phyloP scores from a whole-genome alignment of 1,140 invertebrate genomes.

The Euura lappo region DNA sequence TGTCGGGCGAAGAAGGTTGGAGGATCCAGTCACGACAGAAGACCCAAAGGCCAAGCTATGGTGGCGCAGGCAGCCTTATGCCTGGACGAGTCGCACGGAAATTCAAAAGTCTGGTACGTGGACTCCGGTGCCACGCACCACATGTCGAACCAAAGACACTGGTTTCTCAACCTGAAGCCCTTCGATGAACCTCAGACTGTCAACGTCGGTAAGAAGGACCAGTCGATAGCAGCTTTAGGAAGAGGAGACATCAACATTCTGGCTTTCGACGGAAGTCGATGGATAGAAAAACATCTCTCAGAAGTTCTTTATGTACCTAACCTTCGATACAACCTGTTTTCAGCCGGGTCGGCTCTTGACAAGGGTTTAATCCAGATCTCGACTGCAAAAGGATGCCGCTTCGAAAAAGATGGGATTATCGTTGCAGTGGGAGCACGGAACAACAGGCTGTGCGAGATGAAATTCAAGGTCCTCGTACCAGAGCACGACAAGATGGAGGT shows the following conservation, averaged over 20 bases:
- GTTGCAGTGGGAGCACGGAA: conserved; percentile 24
- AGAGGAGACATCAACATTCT: no score
- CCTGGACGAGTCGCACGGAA: no score
- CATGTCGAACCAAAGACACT: no score
- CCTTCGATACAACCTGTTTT: conserved; percentile 53
- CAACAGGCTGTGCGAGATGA: conserved; percentile 26
- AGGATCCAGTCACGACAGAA: conserved; percentile 10
- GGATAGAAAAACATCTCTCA: conserved; percentile 35
- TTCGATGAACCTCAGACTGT: conserved; percentile 20
- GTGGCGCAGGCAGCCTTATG: no score
- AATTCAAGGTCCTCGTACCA: conserved; percentile 17
- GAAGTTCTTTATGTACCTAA: conserved; percentile 54
- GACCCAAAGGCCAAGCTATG: no score
- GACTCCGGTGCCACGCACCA: no score
- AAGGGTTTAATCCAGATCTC: no score
- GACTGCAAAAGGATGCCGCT: no score
- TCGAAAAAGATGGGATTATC: conserved; percentile 16
- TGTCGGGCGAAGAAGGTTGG: conserved; percentile 11
- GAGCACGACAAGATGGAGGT: conserved; percentile 2
- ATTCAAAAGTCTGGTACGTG: no score
- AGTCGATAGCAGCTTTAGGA: conserved; percentile 24
- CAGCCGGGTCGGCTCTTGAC: no score
- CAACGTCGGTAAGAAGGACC: no score
- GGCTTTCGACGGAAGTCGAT: conserved; percentile 28
- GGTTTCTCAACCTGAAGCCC: neutral